phyloP scores from a whole-genome alignment of 2,797 vertebrate genomes.

The Dallia pectoralis region DNA sequence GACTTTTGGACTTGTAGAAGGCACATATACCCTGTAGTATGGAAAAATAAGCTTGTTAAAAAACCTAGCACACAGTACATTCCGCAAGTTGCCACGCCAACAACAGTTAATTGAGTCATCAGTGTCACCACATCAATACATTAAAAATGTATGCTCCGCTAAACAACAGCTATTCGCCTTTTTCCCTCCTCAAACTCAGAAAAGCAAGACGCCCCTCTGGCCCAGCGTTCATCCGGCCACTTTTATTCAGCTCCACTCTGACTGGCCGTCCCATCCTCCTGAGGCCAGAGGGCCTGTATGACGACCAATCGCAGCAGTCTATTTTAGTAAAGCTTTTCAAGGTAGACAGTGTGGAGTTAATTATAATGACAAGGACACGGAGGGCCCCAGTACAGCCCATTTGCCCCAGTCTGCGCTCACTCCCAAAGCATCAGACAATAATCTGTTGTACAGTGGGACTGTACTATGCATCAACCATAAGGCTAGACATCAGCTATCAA shows the following conservation, averaged over 20 bases:
- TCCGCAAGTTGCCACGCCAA: too few relatives aligned
- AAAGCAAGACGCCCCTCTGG: background rate
- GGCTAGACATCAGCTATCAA: slow-evolving; percentile 43
- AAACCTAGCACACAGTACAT: too few relatives aligned
- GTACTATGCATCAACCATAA: slow-evolving; percentile 17
- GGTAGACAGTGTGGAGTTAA: slow-evolving; percentile 58
- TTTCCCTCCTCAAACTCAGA: background rate
- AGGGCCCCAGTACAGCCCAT: slow-evolving; percentile 37
- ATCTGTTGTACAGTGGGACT: background rate
- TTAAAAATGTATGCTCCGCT: slow-evolving; percentile 7
- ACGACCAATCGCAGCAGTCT: slow-evolving; percentile 34
- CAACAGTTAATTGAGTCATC: background rate
- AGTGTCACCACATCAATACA: background rate
- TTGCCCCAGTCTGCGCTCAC: background rate
- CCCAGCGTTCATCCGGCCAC: slow-evolving; percentile 16
- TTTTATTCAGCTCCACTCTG: background rate
- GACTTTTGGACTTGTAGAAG: too few relatives aligned
- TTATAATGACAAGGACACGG: slow-evolving; percentile 64
- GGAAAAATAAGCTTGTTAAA: too few relatives aligned
- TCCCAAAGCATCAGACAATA: background rate
- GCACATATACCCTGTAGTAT: too few relatives aligned
- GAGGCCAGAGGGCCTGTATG: slow-evolving; percentile 20
- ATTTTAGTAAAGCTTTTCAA: slow-evolving; percentile 54
- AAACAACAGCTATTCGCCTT: background rate
- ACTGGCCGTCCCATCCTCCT: slow-evolving; percentile 3